Evolutionary conservation across 2,797 vertebrate genomes (phyloP), one percentile per base, ranked within the genome.

Genomic region (Xenops minutus): DNA sequence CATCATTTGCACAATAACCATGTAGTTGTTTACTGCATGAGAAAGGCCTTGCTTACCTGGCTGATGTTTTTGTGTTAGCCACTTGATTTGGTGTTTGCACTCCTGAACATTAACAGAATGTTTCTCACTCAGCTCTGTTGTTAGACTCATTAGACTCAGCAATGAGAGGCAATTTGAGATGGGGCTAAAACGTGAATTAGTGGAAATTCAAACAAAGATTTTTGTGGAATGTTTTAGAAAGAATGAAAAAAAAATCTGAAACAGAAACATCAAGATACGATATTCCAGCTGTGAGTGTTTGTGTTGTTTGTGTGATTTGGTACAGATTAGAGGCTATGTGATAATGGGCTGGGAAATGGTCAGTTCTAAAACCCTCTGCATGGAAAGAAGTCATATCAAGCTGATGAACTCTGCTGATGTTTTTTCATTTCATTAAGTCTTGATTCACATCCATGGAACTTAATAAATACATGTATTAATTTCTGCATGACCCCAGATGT

Each of bases 401-500:
- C 46, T 92, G 29, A 52, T 72, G 79, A 69, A 24, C 32, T 84
- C 26, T 86, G 54, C 24, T 63, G 55, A 34, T 51, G 9, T 0
- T 44, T 85, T 80, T 72, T 75, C 5, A 24, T 83, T 82, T 92
- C 48, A 66, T 76, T 92, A 58, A 76, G 26, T 22, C 46, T 82
- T 76, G 51, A 78, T 77, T 84, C 46, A 56, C 13, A 68, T 43
- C 41, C 24, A 41, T 51, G 26, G 36, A 68, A 41, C 12, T 77
- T 89, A 49, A 78, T 36, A 87, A 75, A 59, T 27, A 34, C 19
- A 7, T 30, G 27, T n/a, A n/a, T 11, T 59, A 44, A 43, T 76
- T 93, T 79, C 17, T 92, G 30, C 49, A 66, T 63, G 68, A 73
- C 39, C 24, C 17, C 5, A 11, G 0, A 4, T 36, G 23, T 73